These are phyloP conservation scores for Lasioglossum vierecki DNA, from an alignment of 2,888 invertebrate genomes.

Conservation along the genomic window DNA sequence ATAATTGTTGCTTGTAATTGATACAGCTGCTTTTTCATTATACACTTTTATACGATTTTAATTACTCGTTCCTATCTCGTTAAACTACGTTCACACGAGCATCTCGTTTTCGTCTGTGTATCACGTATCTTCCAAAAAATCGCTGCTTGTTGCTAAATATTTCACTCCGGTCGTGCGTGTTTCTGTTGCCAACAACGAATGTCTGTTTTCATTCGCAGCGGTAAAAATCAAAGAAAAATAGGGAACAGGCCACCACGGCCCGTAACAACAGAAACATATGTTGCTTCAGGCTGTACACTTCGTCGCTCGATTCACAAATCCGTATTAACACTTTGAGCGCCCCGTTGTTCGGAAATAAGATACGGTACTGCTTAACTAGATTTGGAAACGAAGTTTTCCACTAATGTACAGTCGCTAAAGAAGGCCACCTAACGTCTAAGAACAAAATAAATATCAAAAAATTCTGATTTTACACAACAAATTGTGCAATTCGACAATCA, in stretches of 20 bases:
- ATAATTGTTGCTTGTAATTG: too few relatives aligned
- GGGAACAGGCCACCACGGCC: not conserved
- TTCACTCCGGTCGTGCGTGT: not conserved
- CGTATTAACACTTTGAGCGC: not conserved
- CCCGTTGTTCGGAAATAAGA: not conserved
- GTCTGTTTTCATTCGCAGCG: not conserved
- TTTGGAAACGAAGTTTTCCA: too few relatives aligned
- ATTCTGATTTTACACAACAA: too few relatives aligned
- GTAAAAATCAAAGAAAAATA: not conserved
- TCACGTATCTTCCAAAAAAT: not conserved
- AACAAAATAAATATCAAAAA: too few relatives aligned
- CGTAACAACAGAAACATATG: not conserved
- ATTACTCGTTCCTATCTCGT: not conserved
- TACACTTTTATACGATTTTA: too few relatives aligned
- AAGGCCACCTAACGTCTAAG: too few relatives aligned
- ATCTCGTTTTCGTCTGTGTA: not conserved
- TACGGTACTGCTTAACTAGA: too few relatives aligned
- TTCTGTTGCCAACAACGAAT: not conserved
- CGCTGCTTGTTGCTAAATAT: not conserved
- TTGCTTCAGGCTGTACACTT: not conserved
- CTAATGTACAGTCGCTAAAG: too few relatives aligned
- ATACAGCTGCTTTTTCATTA: too few relatives aligned
- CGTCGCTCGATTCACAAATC: not conserved
- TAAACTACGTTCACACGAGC: not conserved
- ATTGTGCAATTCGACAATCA: too few relatives aligned